Evolutionary conservation across 2,888 invertebrate species (phyloP).

Genomic region (Caenorhabditis imperialis): DNA sequence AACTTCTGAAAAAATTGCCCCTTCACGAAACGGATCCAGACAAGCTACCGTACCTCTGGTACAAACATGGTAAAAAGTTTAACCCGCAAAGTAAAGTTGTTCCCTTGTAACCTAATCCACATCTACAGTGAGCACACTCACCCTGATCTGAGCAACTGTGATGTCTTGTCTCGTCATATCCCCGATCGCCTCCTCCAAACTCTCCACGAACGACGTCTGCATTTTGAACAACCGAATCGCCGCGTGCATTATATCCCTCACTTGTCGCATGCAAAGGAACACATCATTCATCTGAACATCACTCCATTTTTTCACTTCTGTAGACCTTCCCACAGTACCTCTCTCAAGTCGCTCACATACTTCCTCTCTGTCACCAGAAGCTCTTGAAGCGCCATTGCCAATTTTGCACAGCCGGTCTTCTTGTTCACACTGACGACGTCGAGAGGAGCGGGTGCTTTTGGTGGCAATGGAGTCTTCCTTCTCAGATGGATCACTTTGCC

Average conservation of each 20-base stretch:
- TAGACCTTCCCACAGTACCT: constrained; percentile 35
- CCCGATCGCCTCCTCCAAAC: constrained; percentile 61
- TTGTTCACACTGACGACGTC: constrained; percentile 27
- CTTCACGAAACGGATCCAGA: too few relatives aligned
- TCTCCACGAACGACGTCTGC: constrained; percentile 58
- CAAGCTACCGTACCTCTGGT: too few relatives aligned
- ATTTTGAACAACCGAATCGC: constrained; percentile 56
- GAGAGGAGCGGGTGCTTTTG: constrained; percentile 36
- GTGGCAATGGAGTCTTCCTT: constrained; percentile 33
- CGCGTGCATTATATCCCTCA: constrained; percentile 63
- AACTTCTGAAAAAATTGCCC: too few relatives aligned
- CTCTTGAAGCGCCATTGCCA: constrained; percentile 62
- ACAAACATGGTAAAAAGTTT: too few relatives aligned
- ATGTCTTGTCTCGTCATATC: constrained; percentile 53
- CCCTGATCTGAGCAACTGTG: constrained; percentile 54
- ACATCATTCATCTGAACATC: constrained; percentile 60
- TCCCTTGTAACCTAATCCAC: too few relatives aligned
- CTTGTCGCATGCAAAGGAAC: constrained; percentile 54
- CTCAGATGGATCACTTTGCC: constrained; percentile 62
- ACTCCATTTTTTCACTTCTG: neutral
- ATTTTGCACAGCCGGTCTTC: constrained; percentile 47
- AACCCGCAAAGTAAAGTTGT: too few relatives aligned
- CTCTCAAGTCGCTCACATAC: constrained; percentile 64
- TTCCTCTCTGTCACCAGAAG: constrained; percentile 64
- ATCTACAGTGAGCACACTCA: too few relatives aligned